Conservation (phyloP, 2,113 vertebrate species). For the Python bivittatus region DNA sequence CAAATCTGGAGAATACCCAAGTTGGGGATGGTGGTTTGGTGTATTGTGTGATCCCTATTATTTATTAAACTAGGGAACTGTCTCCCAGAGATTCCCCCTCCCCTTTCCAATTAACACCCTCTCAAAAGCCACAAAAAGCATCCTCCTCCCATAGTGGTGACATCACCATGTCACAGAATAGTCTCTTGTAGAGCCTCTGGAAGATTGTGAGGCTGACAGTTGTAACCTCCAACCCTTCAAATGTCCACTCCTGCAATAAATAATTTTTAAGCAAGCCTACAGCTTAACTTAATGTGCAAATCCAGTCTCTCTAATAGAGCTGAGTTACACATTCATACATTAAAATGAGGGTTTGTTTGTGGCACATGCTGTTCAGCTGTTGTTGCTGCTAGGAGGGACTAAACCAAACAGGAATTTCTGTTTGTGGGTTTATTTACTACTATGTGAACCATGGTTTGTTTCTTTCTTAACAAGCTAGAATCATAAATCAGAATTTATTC, state of each 20-base stretch:
- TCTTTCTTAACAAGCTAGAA: background rate
- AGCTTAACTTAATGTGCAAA: background rate
- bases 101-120: background rate
- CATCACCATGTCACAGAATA: background rate
- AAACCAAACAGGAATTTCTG: background rate
- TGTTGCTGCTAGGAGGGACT: background rate
- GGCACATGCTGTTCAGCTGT: background rate
- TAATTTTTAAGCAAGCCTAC: background rate
- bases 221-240: background rate
- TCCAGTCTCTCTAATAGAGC: background rate
- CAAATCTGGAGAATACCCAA: background rate
- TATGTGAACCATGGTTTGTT: background rate
- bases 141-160: background rate
- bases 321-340: background rate
- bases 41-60: background rate
- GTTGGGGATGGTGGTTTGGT: background rate
- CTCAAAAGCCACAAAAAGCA: background rate
- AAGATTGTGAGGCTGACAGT: background rate
- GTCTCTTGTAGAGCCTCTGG: background rate
- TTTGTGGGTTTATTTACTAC: background rate
- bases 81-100: background rate
- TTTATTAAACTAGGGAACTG: background rate
- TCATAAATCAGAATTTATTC: background rate
- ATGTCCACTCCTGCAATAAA: background rate
- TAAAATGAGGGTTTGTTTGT: background rate